These are phyloP conservation scores for Colletes collaris DNA, from an alignment of 2,888 invertebrate genomes.

Conservation along the genomic window DNA sequence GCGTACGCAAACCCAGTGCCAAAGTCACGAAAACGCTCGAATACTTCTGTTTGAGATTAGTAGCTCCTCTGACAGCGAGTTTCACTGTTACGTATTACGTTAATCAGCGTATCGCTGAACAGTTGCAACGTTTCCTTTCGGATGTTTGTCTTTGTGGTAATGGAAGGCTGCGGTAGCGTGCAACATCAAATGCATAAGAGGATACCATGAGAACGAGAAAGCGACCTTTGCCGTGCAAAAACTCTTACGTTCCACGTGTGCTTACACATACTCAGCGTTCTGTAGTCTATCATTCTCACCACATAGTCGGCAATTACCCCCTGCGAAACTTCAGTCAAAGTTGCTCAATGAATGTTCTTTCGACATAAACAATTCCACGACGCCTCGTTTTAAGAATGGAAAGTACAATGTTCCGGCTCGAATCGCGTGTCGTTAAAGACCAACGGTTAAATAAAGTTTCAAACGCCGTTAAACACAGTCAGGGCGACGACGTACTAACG, in stretches of 20 bases:
- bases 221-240: constrained; percentile 61
- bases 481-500: no score
- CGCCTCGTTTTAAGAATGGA: not conserved
- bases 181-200: constrained; percentile 50
- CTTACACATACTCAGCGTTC: constrained; percentile 6
- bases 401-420: not conserved
- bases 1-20: not conserved
- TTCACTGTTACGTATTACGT: constrained; percentile 15
- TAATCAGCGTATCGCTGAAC: constrained; percentile 11
- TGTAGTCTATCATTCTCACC: constrained; percentile 15
- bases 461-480: not conserved
- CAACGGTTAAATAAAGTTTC: not conserved
- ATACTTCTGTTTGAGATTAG: not conserved
- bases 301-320: constrained; percentile 14
- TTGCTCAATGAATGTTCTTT: not conserved
- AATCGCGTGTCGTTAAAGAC: not conserved
- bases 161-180: constrained; percentile 65
- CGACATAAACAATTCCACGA: not conserved
- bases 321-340: not conserved
- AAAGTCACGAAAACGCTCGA: no score
- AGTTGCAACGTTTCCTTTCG: constrained; percentile 28
- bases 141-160: constrained; percentile 20
- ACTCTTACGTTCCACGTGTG: constrained; percentile 36
- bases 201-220: constrained; percentile 74
- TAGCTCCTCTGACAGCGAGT: not conserved